Evolutionary conservation across 2,797 vertebrate genomes (phyloP).

Genomic region (Periophthalmus magnuspinnatus): DNA sequence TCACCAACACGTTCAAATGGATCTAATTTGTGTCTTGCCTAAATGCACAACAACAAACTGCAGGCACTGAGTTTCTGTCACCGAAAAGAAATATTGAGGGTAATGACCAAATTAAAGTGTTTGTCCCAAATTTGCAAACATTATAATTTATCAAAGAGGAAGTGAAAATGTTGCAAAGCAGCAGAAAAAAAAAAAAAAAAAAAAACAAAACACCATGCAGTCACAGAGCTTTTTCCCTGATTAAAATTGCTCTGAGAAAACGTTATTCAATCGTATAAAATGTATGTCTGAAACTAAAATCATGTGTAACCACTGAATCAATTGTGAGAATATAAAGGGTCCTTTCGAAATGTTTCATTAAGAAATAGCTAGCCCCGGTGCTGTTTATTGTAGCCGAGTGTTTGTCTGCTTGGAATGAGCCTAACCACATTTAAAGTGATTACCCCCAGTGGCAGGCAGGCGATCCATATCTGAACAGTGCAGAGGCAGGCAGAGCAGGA

Average conservation of each 20-base stretch:
- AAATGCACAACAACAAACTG: no score
- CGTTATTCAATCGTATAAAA: not conserved
- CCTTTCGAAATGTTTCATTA: constrained; percentile 22
- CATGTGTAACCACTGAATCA: not conserved
- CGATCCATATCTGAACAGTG: constrained; percentile 59
- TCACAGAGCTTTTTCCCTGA: constrained; percentile 1
- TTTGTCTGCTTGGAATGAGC: constrained; percentile 25
- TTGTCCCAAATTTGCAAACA: not conserved
- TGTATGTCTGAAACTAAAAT: not conserved
- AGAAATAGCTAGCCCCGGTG: constrained; percentile 12
- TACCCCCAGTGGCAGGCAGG: constrained; percentile 47
- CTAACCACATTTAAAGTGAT: constrained; percentile 52
- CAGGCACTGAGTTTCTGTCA: no score
- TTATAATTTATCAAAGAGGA: not conserved
- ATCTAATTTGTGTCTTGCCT: no score
- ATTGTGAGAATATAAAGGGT: constrained; percentile 5
- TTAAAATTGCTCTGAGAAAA: not conserved
- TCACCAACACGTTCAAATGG: no score
- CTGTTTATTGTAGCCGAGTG: constrained; percentile 10
- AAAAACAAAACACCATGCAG: not conserved
- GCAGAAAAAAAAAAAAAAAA: no score
- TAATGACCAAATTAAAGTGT: no score
- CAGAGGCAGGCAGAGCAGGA: constrained; percentile 48
- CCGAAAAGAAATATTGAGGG: no score
- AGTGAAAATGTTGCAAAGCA: constrained; percentile 7